Evolutionary conservation across 2,113 vertebrate species (phyloP), one percentile per base, ranked within the genome.

Genomic region (Tragelaphus imberbis): DNA sequence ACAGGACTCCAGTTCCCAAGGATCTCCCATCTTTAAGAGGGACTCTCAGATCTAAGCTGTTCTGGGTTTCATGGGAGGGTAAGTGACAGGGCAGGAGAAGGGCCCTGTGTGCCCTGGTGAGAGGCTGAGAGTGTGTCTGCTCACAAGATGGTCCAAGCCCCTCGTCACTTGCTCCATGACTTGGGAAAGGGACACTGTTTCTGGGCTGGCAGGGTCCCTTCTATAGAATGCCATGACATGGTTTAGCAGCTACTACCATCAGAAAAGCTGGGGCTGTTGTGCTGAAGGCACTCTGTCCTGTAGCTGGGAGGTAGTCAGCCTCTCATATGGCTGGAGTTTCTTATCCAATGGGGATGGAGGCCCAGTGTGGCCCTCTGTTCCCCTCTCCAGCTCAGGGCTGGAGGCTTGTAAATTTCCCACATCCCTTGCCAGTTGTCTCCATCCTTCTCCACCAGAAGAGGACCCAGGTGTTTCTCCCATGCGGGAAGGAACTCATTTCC

Each of bases 391-490:
- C 16, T 85, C 2, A 3, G 28, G 53, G 23, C 11, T 40, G 36
- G 86, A 47, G 33, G n/a, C 55, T 51, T n/a, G 17, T 59, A 53
- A 8, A 16, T 7, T 33, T 44, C 27, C 36, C 49, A 19, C 36
- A 1, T 25, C 13, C 27, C 25, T 61, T 5, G 0, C 25, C 13
- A 13, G 28, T 11, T 2, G 13, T 3, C 33, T 1, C 1, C 2
- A 14, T 5, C 27, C 14, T 63, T 71, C 7, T 27, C 23, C 30
- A 0, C 23, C 13, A 10, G 84, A 55, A 82, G 27, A 53, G 28
- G 7, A 28, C 17, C 3, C 3, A 36, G 3, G n/a, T 27, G 14
- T 2, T 53, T 80, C 49, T 4, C 2, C 23, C 19, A 4, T 3
- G 8, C 1, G 8, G 28, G 27, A 36, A 68, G 23, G n/a, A n/a